Evolutionary conservation across 2,797 vertebrate species (phyloP).

Genomic region (Nannoperca australis): DNA sequence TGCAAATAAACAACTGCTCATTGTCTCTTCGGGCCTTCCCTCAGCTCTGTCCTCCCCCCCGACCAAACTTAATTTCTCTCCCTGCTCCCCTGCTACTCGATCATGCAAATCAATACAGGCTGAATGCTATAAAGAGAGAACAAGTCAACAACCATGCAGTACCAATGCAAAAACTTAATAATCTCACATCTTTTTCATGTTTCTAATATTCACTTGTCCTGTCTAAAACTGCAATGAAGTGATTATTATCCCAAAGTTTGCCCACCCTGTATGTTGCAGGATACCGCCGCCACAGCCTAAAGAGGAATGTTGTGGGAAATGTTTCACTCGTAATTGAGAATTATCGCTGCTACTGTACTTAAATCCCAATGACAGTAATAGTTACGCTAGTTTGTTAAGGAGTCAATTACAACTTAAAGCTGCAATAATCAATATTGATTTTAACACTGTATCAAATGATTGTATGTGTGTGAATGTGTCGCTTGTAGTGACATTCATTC

Average conservation of each 20-base stretch:
- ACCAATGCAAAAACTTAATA: not conserved
- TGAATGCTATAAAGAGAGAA: conserved; percentile 1
- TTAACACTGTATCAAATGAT: not conserved
- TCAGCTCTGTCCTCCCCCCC: conserved; percentile 41
- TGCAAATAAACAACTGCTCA: conserved; percentile 64
- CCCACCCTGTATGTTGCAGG: not conserved
- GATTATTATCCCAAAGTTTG: not conserved
- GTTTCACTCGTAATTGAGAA: not conserved
- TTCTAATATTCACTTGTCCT: not conserved
- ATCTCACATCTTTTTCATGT: not conserved
- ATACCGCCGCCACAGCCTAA: not conserved
- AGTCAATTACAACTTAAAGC: not conserved
- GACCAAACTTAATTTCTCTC: conserved; percentile 39
- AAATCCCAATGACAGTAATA: not conserved
- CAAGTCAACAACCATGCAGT: not conserved
- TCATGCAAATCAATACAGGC: conserved; percentile 46
- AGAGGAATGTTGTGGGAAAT: not conserved
- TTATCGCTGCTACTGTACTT: not conserved
- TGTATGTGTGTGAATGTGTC: not conserved
- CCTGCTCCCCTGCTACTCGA: conserved; percentile 26
- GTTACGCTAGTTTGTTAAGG: not conserved
- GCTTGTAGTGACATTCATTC: not conserved
- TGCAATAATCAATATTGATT: not conserved
- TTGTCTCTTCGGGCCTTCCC: conserved; percentile 58
- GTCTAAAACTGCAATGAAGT: not conserved